phyloP scores from a whole-genome alignment of 2,113 vertebrate genomes.

The Noturus placidus region DNA sequence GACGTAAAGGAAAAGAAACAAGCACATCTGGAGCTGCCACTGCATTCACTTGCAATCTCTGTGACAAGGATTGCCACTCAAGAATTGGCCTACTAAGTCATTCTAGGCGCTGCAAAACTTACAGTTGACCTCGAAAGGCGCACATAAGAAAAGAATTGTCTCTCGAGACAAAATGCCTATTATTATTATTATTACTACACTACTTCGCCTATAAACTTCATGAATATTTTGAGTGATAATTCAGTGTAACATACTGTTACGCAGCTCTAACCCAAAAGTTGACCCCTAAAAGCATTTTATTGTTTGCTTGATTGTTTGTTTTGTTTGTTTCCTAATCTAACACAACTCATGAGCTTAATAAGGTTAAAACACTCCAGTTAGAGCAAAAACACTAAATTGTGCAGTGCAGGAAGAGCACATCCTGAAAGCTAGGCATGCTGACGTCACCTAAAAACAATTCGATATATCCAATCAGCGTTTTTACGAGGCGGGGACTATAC shows the following conservation, averaged over 20 bases:
- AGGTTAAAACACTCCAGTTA: neutral
- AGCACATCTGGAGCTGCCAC: too few species aligned
- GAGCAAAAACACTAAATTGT: neutral
- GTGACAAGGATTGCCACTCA: too few species aligned
- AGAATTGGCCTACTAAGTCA: too few species aligned
- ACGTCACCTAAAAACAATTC: neutral
- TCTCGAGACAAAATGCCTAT: too few species aligned
- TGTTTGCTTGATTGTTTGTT: neutral
- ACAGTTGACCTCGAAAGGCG: too few species aligned
- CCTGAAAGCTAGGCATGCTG: neutral
- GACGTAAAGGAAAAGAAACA: too few species aligned
- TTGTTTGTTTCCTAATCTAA: neutral
- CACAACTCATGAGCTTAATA: neutral
- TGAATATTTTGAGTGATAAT: neutral
- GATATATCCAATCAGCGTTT: conserved; percentile 32
- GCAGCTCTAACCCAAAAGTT: too few species aligned
- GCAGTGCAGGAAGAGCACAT: neutral
- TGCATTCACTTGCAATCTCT: too few species aligned
- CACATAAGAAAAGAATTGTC: too few species aligned
- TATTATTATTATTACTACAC: too few species aligned
- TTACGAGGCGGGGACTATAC: conserved; percentile 24
- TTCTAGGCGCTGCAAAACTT: too few species aligned
- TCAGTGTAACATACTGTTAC: neutral
- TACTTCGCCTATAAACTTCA: neutral
- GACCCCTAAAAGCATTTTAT: neutral